phyloP scores from a whole-genome alignment of 1,140 invertebrate genomes.

The Cotesia chilonis region DNA sequence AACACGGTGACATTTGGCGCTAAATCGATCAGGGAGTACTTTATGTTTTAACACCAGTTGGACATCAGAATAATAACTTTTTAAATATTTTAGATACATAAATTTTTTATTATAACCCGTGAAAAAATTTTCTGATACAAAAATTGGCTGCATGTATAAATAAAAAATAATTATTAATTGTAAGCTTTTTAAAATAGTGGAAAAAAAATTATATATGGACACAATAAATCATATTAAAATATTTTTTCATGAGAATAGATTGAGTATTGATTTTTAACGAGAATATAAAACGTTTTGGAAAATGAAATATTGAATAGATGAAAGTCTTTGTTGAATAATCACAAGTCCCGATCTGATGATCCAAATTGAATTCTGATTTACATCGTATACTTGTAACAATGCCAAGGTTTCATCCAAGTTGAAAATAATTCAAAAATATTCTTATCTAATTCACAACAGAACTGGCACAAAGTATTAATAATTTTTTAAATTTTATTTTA shows the following conservation, averaged over 20 bases:
- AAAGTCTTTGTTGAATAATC: slow-evolving; percentile 33
- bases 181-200: too few species aligned
- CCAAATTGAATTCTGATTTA: slow-evolving; percentile 53
- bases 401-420: slow-evolving; percentile 30
- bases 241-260: too few species aligned
- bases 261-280: background rate
- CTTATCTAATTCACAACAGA: background rate
- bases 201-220: too few species aligned
- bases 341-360: slow-evolving; percentile 39
- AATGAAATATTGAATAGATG: background rate
- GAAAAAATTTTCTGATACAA: too few species aligned
- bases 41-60: slow-evolving; percentile 36
- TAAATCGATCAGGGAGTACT: slow-evolving; percentile 59
- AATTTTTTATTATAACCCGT: too few species aligned
- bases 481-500: background rate
- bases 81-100: background rate
- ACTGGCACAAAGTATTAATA: background rate
- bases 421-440: slow-evolving; percentile 22
- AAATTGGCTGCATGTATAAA: too few species aligned
- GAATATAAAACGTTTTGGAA: background rate
- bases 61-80: slow-evolving; percentile 41
- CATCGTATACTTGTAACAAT: slow-evolving; percentile 18
- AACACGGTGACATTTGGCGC: slow-evolving; percentile 65
- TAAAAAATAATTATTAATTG: too few species aligned
- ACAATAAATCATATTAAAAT: too few species aligned